phyloP scores from a whole-genome alignment of 2,888 invertebrate genomes.

The Gari tellinella region DNA sequence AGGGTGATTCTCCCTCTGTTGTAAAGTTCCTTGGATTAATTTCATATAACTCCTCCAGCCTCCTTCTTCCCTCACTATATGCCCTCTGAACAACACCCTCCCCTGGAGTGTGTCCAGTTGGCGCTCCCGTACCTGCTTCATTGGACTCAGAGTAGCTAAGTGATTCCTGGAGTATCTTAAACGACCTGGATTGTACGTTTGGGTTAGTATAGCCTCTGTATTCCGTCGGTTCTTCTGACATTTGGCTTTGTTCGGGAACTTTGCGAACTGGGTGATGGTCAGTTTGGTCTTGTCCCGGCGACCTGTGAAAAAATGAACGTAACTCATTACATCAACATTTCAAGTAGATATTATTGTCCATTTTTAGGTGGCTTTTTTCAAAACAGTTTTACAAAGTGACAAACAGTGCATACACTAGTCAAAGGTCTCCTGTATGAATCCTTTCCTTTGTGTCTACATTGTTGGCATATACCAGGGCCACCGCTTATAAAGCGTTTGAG shows the following conservation, averaged over 20 bases:
- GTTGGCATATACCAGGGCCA: too few species aligned
- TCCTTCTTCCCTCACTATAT: conserved; percentile 56
- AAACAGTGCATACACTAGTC: too few species aligned
- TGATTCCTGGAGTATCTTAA: conserved; percentile 73
- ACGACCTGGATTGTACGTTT: conserved; percentile 75
- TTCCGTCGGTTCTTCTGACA: conserved; percentile 67
- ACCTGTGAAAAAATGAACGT: too few species aligned
- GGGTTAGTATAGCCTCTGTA: conserved; percentile 73
- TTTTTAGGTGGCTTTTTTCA: too few species aligned
- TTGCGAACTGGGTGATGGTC: conserved; percentile 22
- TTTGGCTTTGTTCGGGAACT: conserved; percentile 4
- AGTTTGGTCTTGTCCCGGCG: conserved; percentile 39
- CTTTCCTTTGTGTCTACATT: too few species aligned
- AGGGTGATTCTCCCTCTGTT: conserved; percentile 40
- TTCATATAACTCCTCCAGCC: conserved; percentile 53
- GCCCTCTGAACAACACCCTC: conserved; percentile 53
- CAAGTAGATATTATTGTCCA: too few species aligned
- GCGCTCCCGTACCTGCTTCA: conserved; percentile 59
- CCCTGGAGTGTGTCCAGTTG: conserved; percentile 50
- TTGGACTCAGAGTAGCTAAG: conserved; percentile 66
- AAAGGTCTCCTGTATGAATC: too few species aligned
- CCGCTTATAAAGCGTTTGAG: too few species aligned
- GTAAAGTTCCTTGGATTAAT: conserved; percentile 57
- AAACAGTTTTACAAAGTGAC: too few species aligned
- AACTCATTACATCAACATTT: too few species aligned